Evolutionary conservation across 2,888 invertebrate species (phyloP).

Genomic region (Agonopterix heracliana): DNA sequence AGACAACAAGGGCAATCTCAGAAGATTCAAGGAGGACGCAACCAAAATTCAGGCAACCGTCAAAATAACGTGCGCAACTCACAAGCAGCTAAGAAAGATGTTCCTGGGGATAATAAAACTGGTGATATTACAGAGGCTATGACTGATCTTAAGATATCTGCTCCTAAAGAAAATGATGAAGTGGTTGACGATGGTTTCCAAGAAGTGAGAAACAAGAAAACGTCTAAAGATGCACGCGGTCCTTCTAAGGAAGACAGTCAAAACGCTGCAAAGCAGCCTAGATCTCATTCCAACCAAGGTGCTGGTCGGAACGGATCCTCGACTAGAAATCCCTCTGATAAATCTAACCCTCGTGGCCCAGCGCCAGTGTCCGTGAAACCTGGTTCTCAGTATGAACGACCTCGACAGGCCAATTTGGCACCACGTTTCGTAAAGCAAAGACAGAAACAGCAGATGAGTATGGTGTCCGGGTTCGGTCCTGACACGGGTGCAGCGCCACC

Average conservation of each 20-base stretch:
- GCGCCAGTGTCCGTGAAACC: slow-evolving; percentile 50
- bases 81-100: slow-evolving; percentile 49
- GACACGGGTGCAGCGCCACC: slow-evolving; percentile 78
- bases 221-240: slow-evolving; percentile 77
- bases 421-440: slow-evolving; percentile 87
- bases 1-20: slow-evolving; percentile 42
- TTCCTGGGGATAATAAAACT: slow-evolving; percentile 44
- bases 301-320: slow-evolving; percentile 63
- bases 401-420: slow-evolving; percentile 80
- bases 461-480: slow-evolving; percentile 58
- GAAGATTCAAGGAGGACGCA: slow-evolving; percentile 49
- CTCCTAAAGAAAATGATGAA: slow-evolving; percentile 63
- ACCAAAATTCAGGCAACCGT: slow-evolving; percentile 49
- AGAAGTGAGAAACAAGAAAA: slow-evolving; percentile 89
- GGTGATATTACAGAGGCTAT: slow-evolving; percentile 60
- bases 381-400: slow-evolving; percentile 58
- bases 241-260: slow-evolving; percentile 54
- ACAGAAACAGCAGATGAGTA: slow-evolving; percentile 70
- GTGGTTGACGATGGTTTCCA: slow-evolving; percentile 85
- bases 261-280: slow-evolving; percentile 47
- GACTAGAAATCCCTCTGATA: slow-evolving; percentile 58
- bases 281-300: slow-evolving; percentile 67
- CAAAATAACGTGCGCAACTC: slow-evolving; percentile 47
- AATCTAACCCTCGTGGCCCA: slow-evolving; percentile 49
- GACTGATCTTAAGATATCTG: slow-evolving; percentile 53